phyloP scores from a whole-genome alignment of 2,113 vertebrate species.

The Riparia riparia region DNA sequence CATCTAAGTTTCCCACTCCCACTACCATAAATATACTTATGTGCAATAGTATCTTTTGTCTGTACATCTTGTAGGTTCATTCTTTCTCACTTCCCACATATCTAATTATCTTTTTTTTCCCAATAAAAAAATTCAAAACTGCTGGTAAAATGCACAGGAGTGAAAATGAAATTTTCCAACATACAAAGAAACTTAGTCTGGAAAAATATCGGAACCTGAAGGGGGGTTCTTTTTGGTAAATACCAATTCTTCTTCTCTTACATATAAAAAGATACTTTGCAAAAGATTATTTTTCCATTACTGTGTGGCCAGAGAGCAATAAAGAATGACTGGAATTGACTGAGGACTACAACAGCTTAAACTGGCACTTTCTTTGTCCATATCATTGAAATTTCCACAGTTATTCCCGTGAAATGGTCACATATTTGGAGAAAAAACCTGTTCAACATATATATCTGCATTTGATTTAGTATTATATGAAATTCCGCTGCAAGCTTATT shows the following conservation, averaged over 20 bases:
- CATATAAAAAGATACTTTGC: background rate
- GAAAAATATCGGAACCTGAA: background rate
- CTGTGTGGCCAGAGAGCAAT: background rate
- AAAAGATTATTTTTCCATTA: background rate
- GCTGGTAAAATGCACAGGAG: constrained; percentile 12
- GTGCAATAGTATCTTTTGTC: constrained; percentile 14
- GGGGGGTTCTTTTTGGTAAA: background rate
- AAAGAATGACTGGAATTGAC: background rate
- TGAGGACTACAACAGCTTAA: background rate
- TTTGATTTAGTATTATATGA: background rate
- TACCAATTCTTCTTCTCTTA: background rate
- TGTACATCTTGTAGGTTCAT: background rate
- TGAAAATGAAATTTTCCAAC: background rate
- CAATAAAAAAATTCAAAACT: background rate
- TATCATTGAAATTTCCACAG: background rate
- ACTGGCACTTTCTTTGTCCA: background rate
- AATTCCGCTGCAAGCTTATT: background rate
- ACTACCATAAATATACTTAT: background rate
- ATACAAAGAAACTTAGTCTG: background rate
- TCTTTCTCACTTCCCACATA: background rate
- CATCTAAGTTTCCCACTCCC: constrained; percentile 18
- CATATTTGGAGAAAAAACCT: background rate
- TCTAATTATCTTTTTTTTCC: background rate
- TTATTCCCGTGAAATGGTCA: background rate
- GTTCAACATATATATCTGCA: background rate